A percentile compares a stretch with the other conserved stretches of the same genome.
Evolutionary conservation across 2,888 invertebrate species (phyloP).

Genomic region (Diadegma fenestrale): DNA sequence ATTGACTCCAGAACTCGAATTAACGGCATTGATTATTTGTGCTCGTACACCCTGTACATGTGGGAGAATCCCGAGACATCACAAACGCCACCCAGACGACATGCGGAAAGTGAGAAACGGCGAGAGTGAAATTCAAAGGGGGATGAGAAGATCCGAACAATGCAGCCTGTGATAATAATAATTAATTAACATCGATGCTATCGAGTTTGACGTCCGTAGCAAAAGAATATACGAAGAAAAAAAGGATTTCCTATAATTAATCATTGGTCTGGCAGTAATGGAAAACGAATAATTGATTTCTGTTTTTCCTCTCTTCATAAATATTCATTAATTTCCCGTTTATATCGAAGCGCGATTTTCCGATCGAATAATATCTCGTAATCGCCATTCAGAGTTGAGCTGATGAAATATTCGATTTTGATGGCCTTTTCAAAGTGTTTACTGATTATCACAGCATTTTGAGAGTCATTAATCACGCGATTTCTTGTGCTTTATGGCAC

Average conservation of each 20-base stretch:
- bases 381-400: neutral
- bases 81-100: slow-evolving; percentile 8
- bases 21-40: neutral
- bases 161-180: slow-evolving; percentile 50
- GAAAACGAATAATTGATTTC: neutral
- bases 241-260: slow-evolving; percentile 7
- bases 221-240: neutral
- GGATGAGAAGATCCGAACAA: slow-evolving; percentile 43
- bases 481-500: neutral
- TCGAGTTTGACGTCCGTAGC: neutral
- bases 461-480: neutral
- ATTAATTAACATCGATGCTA: slow-evolving; percentile 58
- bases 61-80: slow-evolving; percentile 4
- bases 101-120: slow-evolving; percentile 6
- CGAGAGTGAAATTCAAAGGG: neutral
- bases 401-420: neutral
- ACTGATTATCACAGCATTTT: neutral
- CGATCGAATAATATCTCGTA: neutral
- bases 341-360: neutral
- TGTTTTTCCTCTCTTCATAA: neutral
- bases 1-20: neutral
- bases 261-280: slow-evolving; percentile 13
- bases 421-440: neutral
- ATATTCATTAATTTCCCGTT: neutral
- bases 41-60: neutral